Conservation (phyloP, 1,140 invertebrate genomes). For the Leptonema lineaticorne region DNA sequence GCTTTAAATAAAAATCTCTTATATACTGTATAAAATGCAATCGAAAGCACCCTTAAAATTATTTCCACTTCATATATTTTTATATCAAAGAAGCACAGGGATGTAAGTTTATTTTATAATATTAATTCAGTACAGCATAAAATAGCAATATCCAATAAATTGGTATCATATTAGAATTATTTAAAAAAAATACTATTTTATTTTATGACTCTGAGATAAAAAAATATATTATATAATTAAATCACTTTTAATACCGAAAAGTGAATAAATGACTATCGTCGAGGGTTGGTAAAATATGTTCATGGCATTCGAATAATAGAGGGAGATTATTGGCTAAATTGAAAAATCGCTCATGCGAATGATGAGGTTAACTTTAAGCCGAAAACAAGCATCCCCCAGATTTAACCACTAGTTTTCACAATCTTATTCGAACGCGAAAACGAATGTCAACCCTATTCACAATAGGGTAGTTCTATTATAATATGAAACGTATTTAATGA, state of each 20-base stretch:
- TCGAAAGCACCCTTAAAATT: neutral
- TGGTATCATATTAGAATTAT: too few relatives aligned
- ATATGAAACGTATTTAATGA: too few relatives aligned
- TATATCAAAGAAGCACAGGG: neutral
- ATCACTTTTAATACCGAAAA: too few relatives aligned
- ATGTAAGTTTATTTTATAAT: neutral
- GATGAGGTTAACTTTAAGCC: slow-evolving; percentile 40
- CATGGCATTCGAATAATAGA: slow-evolving; percentile 32
- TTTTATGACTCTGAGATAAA: too few relatives aligned
- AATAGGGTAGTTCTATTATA: neutral
- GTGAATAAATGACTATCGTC: too few relatives aligned
- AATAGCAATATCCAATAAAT: too few relatives aligned
- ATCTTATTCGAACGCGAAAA: too few relatives aligned
- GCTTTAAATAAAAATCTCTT: neutral
- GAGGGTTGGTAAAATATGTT: neutral
- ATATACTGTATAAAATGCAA: neutral
- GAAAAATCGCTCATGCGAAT: slow-evolving; percentile 39
- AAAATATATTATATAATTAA: too few relatives aligned
- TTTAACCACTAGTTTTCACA: neutral
- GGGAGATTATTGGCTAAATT: slow-evolving; percentile 40
- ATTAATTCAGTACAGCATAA: too few relatives aligned
- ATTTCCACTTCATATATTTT: neutral
- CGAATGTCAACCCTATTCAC: neutral
- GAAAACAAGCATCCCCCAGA: slow-evolving; percentile 22
- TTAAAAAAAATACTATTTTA: too few relatives aligned